phyloP scores from a whole-genome alignment of 1,140 invertebrate species.

The Matsumurasca onukii region DNA sequence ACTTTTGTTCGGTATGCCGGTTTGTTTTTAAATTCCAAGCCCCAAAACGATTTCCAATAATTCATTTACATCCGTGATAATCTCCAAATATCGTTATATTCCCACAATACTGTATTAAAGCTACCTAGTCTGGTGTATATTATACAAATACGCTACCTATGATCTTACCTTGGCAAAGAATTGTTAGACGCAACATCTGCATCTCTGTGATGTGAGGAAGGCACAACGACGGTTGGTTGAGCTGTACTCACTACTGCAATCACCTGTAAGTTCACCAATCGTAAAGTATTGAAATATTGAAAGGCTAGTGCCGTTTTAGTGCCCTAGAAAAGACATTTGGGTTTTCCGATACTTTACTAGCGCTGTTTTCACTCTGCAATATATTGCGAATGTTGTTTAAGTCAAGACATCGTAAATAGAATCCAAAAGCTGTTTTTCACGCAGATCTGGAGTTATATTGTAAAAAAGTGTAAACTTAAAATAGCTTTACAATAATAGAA shows the following conservation, averaged over 20 bases:
- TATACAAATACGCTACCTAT: background rate
- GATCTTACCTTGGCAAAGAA: background rate
- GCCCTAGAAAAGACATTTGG: background rate
- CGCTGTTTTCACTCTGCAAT: background rate
- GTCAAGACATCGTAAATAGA: too few species aligned
- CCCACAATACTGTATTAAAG: background rate
- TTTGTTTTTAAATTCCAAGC: too few species aligned
- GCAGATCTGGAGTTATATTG: background rate
- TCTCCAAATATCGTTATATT: background rate
- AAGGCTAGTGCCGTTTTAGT: background rate
- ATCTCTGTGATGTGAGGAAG: conserved; percentile 34
- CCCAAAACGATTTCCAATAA: background rate
- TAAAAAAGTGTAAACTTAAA: background rate
- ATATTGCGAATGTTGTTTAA: too few species aligned
- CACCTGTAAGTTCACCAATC: conserved; percentile 35
- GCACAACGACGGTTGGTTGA: conserved; percentile 49
- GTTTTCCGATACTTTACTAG: background rate
- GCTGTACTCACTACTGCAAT: conserved; percentile 55
- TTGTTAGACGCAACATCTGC: background rate
- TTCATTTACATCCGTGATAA: background rate
- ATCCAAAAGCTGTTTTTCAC: background rate
- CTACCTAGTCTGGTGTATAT: too few species aligned
- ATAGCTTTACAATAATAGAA: too few species aligned
- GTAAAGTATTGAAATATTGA: conserved; percentile 6
- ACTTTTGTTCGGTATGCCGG: too few species aligned